These are phyloP conservation scores for Rostratula benghalensis DNA, from an alignment of 2,113 vertebrate species.

Conservation along the genomic window DNA sequence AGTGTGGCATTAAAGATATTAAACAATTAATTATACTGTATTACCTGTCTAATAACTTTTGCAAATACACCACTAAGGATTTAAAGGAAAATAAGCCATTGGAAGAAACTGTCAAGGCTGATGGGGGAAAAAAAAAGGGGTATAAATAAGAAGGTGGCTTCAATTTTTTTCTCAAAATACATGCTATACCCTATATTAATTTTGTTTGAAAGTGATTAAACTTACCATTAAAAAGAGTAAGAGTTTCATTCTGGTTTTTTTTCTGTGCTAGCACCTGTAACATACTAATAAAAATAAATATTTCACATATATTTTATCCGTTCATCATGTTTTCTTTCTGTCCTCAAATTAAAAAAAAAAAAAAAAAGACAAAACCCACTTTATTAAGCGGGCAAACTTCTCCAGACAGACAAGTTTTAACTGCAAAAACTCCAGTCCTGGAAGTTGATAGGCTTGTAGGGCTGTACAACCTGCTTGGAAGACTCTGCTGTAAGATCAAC, in stretches of 20 bases:
- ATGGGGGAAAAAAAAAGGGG: not conserved
- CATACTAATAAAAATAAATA: not conserved
- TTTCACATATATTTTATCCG: not conserved
- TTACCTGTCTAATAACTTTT: not conserved
- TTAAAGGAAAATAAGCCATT: not conserved
- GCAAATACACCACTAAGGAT: not conserved
- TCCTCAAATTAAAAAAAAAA: not conserved
- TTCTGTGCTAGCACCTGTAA: not conserved
- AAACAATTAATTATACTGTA: not conserved
- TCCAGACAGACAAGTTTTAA: not conserved
- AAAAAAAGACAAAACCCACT: not conserved
- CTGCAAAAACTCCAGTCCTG: not conserved
- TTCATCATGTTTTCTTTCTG: not conserved
- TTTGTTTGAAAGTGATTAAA: not conserved
- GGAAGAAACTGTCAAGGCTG: not conserved
- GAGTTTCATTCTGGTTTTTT: not conserved
- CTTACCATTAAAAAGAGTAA: not conserved
- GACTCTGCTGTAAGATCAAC: not conserved
- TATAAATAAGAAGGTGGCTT: not conserved
- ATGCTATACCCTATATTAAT: not conserved
- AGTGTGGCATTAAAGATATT: not conserved
- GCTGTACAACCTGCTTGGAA: not conserved
- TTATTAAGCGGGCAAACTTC: not conserved
- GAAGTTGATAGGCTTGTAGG: not conserved
- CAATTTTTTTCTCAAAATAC: not conserved